These are phyloP conservation scores for Coturnix japonica DNA, from an alignment of 2,113 vertebrate genomes.

Conservation along the genomic window DNA sequence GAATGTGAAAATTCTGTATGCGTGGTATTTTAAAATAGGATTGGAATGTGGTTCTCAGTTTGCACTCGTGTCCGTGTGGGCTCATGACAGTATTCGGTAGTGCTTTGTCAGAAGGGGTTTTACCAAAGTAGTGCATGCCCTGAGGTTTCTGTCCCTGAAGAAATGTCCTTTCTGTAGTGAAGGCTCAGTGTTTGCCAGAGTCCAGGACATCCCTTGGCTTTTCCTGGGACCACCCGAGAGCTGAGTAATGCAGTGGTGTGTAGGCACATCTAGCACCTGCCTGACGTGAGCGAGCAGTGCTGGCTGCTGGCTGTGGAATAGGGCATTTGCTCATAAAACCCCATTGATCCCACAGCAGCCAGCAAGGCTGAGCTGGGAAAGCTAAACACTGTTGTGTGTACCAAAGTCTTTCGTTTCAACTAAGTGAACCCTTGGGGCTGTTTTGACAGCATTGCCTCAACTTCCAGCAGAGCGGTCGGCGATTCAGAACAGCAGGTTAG, in stretches of 20 bases:
- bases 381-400: rapidly evolving
- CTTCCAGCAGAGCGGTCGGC: background rate
- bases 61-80: background rate
- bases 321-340: background rate
- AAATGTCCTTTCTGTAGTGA: background rate
- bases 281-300: background rate
- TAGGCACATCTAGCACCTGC: rapidly evolving
- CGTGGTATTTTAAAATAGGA: background rate
- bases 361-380: background rate
- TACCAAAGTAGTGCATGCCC: rapidly evolving
- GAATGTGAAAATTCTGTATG: background rate
- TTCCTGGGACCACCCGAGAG: rapidly evolving
- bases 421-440: constrained; percentile 33
- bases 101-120: background rate
- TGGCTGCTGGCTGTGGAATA: background rate
- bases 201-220: rapidly evolving
- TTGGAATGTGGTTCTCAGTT: background rate
- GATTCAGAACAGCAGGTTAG: background rate
- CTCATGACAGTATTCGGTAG: rapidly evolving
- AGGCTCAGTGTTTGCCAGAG: rapidly evolving
- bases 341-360: background rate
- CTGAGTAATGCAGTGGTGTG: rapidly evolving
- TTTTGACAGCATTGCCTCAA: background rate
- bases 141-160: rapidly evolving
- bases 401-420: background rate